Percentiles rank a stretch among this genome's conserved stretches.
Conservation (phyloP, 2,113 vertebrate genomes). For the Macquaria australasica region DNA sequence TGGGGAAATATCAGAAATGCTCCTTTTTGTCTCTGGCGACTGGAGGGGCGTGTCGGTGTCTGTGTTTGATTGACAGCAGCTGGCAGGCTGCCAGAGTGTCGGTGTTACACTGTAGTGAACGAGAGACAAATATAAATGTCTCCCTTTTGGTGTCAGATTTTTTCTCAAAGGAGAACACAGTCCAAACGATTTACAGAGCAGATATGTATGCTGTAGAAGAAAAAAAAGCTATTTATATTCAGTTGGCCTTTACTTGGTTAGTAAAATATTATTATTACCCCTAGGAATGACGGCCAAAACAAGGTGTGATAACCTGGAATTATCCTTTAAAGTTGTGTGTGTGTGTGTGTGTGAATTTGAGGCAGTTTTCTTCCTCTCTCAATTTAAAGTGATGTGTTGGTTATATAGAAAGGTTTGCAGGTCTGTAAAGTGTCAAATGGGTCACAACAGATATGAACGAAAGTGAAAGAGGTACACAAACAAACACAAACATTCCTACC, state of each 20-base stretch:
- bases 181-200: background rate
- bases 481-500: slow-evolving; percentile 71
- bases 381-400: background rate
- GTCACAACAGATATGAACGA: slow-evolving; percentile 49
- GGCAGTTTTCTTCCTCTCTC: background rate
- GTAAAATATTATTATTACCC: background rate
- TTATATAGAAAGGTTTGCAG: background rate
- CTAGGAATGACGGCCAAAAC: background rate
- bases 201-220: background rate
- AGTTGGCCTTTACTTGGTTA: background rate
- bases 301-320: background rate
- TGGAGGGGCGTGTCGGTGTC: no score
- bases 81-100: no score
- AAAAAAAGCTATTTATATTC: background rate
- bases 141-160: background rate
- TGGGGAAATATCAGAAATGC: no score
- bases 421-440: slow-evolving; percentile 40
- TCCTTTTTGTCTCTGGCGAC: no score
- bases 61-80: no score
- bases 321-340: background rate
- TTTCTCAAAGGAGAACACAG: background rate
- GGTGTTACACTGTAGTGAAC: no score
- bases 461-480: slow-evolving; percentile 49
- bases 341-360: background rate
- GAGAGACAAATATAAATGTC: no score